These are phyloP conservation scores for Eledona agricola DNA, from an alignment of 2,888 invertebrate genomes.

Conservation along the genomic window DNA sequence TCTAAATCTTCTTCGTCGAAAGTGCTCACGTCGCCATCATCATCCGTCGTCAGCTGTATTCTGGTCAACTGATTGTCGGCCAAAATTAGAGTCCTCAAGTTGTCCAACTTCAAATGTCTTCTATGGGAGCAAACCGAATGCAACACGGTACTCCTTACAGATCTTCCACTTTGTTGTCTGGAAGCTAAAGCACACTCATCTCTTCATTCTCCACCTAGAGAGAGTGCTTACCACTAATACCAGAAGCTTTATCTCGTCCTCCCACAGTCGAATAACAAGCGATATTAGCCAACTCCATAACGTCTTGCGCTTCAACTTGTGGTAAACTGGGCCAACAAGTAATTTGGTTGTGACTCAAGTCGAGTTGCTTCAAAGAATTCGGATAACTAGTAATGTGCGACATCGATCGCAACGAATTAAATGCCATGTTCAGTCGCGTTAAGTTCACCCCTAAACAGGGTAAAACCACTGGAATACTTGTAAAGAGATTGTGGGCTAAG, in stretches of 20 bases:
- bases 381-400: constrained; percentile 92
- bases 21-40: constrained; percentile 69
- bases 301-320: constrained; percentile 69
- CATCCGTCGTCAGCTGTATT: constrained; percentile 83
- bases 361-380: constrained; percentile 86
- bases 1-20: constrained; percentile 70
- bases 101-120: constrained; percentile 84
- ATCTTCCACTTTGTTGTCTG: constrained; percentile 66
- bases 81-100: constrained; percentile 82
- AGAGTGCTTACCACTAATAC: constrained; percentile 58
- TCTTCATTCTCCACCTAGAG: too few species aligned
- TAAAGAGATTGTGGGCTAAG: constrained; percentile 90
- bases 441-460: constrained; percentile 91
- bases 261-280: constrained; percentile 69
- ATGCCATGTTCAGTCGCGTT: constrained; percentile 88
- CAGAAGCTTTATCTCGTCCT: constrained; percentile 53
- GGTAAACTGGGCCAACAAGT: constrained; percentile 90
- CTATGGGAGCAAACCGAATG: constrained; percentile 86
- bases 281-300: constrained; percentile 72
- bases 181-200: too few species aligned
- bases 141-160: constrained; percentile 76
- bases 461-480: constrained; percentile 84
- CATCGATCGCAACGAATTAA: constrained; percentile 83
- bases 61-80: constrained; percentile 86
- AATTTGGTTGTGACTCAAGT: constrained; percentile 92